These are phyloP conservation scores for Scyliorhinus canicula DNA, from an alignment of 2,797 vertebrate genomes.

Conservation along the genomic window DNA sequence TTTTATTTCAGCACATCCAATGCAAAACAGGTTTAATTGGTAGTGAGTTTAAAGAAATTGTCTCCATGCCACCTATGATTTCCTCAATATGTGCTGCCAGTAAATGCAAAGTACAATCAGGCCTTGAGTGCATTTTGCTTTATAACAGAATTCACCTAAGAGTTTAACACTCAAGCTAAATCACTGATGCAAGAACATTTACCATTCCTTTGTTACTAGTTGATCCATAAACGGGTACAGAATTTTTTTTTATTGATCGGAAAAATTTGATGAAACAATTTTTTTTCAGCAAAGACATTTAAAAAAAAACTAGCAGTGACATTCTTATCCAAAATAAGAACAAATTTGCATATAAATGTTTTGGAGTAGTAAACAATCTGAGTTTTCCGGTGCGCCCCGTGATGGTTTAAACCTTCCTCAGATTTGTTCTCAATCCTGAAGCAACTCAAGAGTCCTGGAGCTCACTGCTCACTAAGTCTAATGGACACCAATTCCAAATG, in stretches of 20 bases:
- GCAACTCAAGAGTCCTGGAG: not conserved
- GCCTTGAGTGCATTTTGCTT: not conserved
- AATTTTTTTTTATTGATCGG: not conserved
- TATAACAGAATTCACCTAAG: not conserved
- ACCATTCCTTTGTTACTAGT: conserved; percentile 14
- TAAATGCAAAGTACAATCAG: not conserved
- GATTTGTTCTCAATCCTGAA: not conserved
- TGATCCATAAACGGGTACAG: not conserved
- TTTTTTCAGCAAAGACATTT: not conserved
- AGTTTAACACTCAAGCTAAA: not conserved
- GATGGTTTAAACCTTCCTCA: not conserved
- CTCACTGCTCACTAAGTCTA: not conserved
- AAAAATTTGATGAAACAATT: not conserved
- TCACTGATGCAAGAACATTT: not conserved
- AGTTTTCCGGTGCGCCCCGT: not conserved
- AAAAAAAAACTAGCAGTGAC: not conserved
- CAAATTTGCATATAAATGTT: not conserved
- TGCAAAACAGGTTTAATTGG: not conserved
- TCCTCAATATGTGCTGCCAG: not conserved
- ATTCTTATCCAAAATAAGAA: not conserved
- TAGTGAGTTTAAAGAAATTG: not conserved
- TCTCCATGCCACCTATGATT: not conserved
- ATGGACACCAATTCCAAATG: not conserved
- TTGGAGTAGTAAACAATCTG: not conserved
- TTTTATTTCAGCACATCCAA: not conserved